Percentiles rank a stretch among this genome's conserved stretches.
phyloP scores from a whole-genome alignment of 2,113 vertebrate genomes.

The Pristiophorus japonicus region DNA sequence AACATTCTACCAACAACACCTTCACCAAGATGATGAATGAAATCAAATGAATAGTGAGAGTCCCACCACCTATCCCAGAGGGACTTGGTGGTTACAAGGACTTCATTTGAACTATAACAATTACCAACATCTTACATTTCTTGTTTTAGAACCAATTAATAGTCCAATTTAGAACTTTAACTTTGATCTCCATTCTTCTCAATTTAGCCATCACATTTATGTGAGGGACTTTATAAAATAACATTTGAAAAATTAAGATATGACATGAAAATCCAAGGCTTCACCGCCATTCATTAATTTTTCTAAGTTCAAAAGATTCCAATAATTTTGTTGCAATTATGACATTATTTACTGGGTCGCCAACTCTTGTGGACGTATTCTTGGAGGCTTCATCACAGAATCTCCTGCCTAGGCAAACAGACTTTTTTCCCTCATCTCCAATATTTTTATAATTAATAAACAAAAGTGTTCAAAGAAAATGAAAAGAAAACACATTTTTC shows the following conservation, averaged over 20 bases:
- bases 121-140: not conserved
- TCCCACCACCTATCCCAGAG: not conserved
- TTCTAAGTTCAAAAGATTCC: not conserved
- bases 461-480: not conserved
- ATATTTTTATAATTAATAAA: not conserved
- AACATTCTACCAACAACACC: not conserved
- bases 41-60: not conserved
- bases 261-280: not conserved
- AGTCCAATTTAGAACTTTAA: not conserved
- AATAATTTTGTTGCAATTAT: not conserved
- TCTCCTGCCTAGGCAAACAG: not conserved
- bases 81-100: not conserved
- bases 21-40: not conserved
- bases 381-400: not conserved
- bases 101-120: not conserved
- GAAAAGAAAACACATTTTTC: not conserved
- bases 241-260: not conserved
- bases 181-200: not conserved
- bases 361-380: not conserved
- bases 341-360: not conserved
- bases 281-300: not conserved
- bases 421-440: not conserved
- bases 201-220: not conserved
- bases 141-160: not conserved
- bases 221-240: not conserved